Base-by-base conservation (phyloP, 2,113 vertebrate species). In the Perca fluviatilis region DNA sequence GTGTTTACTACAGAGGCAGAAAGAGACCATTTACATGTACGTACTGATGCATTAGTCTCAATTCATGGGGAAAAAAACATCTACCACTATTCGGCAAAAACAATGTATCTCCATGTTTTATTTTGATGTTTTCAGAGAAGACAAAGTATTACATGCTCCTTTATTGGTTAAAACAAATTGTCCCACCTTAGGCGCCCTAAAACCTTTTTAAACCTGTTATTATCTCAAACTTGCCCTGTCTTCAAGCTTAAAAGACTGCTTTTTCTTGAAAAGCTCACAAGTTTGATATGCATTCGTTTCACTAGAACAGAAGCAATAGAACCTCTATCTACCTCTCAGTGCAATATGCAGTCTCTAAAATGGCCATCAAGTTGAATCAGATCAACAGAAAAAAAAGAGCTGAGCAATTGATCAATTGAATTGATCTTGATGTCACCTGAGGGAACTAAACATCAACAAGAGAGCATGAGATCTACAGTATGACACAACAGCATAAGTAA, bases 401-500 rank as follows among this genome's bases (percentile, higher is more conserved):
- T 16, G 19, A 10, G 36, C 30, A 65, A 57, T 53, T 43, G 40
- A 43, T 61, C 36, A n/a, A n/a, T n/a, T n/a, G n/a, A n/a, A n/a
- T n/a, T n/a, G n/a, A n/a, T n/a, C n/a, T n/a, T 53, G 47, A 76
- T 64, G 65, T 60, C 75, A 73, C 71, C 65, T 33, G 71, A 18
- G 69, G 65, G 60, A 76, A 14, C 21, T 18, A n/a, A 66, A 36
- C n/a, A 50, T 15, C 65, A 23, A 14, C 1, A 0, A 58, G 50
- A 57, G 18, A 62, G 57, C 46, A 19, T 60, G n/a, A 19, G 63
- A 76, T 62, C 53, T 53, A 61, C 11, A n/a, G 16, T 19, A 16
- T 21, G 5, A 70, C 19, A 75, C 43, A n/a, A 60, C 8, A 68
- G 43, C 40, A 62, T 53, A 36, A 65, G 9, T 46, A 23, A 71